Evolutionary conservation across 2,113 vertebrate species (phyloP).

Genomic region (Alligator sinensis): DNA sequence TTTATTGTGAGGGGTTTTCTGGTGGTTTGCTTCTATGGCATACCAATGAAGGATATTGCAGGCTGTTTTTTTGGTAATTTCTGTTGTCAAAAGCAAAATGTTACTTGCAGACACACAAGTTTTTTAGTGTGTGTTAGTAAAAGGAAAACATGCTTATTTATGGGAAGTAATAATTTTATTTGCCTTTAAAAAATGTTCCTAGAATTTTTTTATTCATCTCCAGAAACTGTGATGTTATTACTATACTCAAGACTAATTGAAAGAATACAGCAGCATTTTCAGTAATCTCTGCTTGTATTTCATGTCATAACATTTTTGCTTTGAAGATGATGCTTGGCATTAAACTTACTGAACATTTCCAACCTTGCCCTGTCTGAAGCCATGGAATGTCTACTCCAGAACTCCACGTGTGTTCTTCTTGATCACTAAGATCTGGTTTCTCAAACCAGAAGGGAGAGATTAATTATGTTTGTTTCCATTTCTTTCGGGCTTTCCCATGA

Average conservation of each 20-base stretch:
- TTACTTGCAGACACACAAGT: background rate
- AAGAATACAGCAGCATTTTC: background rate
- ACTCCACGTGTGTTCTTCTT: background rate
- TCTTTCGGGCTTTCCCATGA: background rate
- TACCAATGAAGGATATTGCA: background rate
- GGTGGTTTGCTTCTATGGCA: background rate
- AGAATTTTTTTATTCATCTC: background rate
- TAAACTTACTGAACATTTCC: background rate
- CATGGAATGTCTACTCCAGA: background rate
- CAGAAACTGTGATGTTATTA: background rate
- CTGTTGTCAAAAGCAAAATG: background rate
- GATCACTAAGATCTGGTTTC: background rate
- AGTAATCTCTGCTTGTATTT: background rate
- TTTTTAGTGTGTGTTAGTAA: background rate
- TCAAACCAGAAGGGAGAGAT: background rate
- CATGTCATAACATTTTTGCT: background rate
- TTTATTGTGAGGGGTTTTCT: background rate
- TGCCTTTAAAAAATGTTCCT: background rate
- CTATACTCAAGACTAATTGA: background rate
- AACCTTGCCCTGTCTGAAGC: background rate
- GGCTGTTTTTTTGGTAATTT: background rate
- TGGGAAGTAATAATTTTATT: background rate
- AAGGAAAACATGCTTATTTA: background rate
- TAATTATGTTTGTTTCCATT: background rate
- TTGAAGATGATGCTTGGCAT: background rate